Evolutionary conservation across 2,797 vertebrate species (phyloP).

Genomic region (Lagorchestes hirsutus): DNA sequence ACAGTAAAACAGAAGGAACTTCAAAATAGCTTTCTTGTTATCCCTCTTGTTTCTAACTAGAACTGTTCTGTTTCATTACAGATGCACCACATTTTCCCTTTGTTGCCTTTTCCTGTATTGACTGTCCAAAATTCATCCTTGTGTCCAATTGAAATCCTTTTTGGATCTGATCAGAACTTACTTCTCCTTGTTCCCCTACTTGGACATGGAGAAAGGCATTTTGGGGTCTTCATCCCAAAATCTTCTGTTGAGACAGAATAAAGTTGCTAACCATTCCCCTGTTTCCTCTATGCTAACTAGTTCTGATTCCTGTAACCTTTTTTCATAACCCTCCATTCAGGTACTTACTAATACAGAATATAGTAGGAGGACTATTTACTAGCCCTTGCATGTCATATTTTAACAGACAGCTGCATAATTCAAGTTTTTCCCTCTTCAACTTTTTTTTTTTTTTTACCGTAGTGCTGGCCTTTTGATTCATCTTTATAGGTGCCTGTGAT

Average conservation of each 20-base stretch:
- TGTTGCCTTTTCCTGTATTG: background rate
- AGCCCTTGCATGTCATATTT: background rate
- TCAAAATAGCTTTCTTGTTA: background rate
- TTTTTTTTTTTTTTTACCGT: background rate
- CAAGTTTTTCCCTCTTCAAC: background rate
- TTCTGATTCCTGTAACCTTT: slow-evolving; percentile 24
- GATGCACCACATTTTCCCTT: background rate
- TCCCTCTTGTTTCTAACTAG: background rate
- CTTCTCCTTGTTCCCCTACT: slow-evolving; percentile 9
- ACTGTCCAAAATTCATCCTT: slow-evolving; percentile 27
- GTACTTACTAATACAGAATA: background rate
- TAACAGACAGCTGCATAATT: background rate
- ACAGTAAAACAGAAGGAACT: background rate
- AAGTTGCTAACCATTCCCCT: background rate
- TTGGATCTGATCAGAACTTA: slow-evolving; percentile 22
- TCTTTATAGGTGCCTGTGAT: background rate
- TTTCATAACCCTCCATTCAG: slow-evolving; percentile 46
- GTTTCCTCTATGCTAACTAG: slow-evolving; percentile 17
- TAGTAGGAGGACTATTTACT: slow-evolving; percentile 20
- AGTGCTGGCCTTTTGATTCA: background rate
- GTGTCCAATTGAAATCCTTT: slow-evolving; percentile 19
- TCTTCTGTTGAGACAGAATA: background rate
- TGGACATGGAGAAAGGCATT: slow-evolving; percentile 15
- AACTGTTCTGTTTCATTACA: background rate
- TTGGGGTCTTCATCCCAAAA: background rate